Conservation (phyloP, 2,888 invertebrate species). For the Cheilosia vulpina region DNA sequence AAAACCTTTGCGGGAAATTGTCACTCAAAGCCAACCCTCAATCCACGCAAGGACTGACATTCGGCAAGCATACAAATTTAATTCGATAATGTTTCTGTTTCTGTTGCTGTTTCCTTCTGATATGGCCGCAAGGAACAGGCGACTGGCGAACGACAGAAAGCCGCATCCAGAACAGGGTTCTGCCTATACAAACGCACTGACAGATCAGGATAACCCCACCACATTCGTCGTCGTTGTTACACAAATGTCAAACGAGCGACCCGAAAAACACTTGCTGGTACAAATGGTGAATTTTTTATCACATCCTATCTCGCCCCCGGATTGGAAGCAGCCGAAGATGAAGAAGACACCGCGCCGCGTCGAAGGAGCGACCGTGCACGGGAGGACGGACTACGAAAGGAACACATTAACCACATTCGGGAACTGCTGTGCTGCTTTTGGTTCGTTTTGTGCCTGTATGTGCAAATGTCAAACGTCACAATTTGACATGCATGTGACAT, state of each 20-base stretch:
- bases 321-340: slow-evolving; percentile 64
- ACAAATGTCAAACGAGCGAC: slow-evolving; percentile 72
- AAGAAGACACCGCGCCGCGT: slow-evolving; percentile 59
- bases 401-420: slow-evolving; percentile 69
- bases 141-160: slow-evolving; percentile 29
- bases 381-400: slow-evolving; percentile 61
- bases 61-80: slow-evolving; percentile 69
- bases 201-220: slow-evolving; percentile 63
- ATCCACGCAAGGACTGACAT: slow-evolving; percentile 39
- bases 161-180: slow-evolving; percentile 26
- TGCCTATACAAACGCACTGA: slow-evolving; percentile 58
- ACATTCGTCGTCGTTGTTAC: slow-evolving; percentile 49
- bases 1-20: slow-evolving; percentile 54
- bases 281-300: slow-evolving; percentile 75
- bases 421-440: slow-evolving; percentile 44
- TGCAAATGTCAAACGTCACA: slow-evolving; percentile 84
- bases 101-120: slow-evolving; percentile 12
- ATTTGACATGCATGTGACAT: slow-evolving; percentile 84
- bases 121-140: slow-evolving; percentile 47
- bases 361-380: slow-evolving; percentile 35
- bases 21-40: slow-evolving; percentile 56
- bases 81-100: slow-evolving; percentile 72
- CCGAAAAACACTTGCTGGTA: slow-evolving; percentile 75
- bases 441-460: slow-evolving; percentile 60
- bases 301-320: slow-evolving; percentile 60